Base-by-base conservation (phyloP, 2,113 vertebrate species). In the Reinhardtius hippoglossoides region DNA sequence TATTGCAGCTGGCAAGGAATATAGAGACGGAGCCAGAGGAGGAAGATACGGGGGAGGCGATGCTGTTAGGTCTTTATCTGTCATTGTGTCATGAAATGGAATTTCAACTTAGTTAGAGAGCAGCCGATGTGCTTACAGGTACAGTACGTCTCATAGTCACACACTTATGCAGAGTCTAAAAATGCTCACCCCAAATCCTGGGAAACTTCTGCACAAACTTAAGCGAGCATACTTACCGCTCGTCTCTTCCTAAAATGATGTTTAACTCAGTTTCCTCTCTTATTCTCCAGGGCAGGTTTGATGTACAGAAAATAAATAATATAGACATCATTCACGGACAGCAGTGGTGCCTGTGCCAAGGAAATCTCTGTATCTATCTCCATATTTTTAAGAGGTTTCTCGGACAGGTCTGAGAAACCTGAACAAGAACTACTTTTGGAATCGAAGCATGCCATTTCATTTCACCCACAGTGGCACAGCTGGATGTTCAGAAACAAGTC, bases 61-160 rank as follows among this genome's bases (percentile, higher is more conserved):
- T 37, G 54, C 67, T 71, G 57, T 64, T 52, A 77, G 57, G 44
- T 75, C 76, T 76, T 80, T 67, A 80, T 80, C 55, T 82, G 84
- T 88, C 80, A 82, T 56, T 86, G 80, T 91, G 86, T 85, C 81
- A 81, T 44, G 26, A 76, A 85, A 82, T 75, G 60, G 81, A 86
- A 80, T 83, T 87, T 58, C 14, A 57, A 78, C 31, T 55, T 84
- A 72, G 62, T 77, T 75, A 66, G 67, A 76, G 61, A 84, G 76
- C 48, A 68, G 71, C 76, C 68, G 54, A 16, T 80, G 63, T 80
- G 80, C 74, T 83, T 72, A 68, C 81, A 85, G 80, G 65, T 74
- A 79, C 48, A 80, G 65, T 72, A 63, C 54, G 77, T 50, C 66
- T 74, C 61, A 31, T 31, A 31, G 31, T 59, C 24, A 35, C 31